Evolutionary conservation across 1,140 invertebrate genomes (phyloP), one percentile per base, ranked within the genome.

Genomic region (Lethrus apterus): DNA sequence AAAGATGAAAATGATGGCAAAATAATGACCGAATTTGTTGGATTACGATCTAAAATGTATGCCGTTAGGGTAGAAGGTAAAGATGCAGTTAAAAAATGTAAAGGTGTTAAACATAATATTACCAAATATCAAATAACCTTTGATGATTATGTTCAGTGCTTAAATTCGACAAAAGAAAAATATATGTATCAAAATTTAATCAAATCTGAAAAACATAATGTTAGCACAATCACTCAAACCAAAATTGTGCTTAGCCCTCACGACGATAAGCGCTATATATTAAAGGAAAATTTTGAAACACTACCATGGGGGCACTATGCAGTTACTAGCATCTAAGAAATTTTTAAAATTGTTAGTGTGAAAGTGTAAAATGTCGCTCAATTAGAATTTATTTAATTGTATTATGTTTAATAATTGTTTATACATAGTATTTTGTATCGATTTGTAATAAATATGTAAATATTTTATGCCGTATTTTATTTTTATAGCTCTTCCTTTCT

Each of bases 41-140:
- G 54, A 7, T 46, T 62, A 30, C 51, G 58, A 44, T 46, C 63
- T 15, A 74, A 74, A 56, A 61, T 68, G 52, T 71, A 71, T 48
- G 46, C 54, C 7, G 55, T 54, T 23, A 57, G 40, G 49, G 32
- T 50, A 38, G 21, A 53, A 17, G 42, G 50, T 35, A 14, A 54
- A 21, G 24, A 44, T 15, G n/a, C n/a, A n/a, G 29, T 46, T 20
- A 58, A 55, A 46, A 56, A 56, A 46, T 34, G 44, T 15, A 62
- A 63, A 50, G 58, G 54, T 24, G 46, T 58, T 23, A 55, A 57
- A 47, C 50, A 47, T 33, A 21, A 29, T 47, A 43, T 54, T 5
- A 32, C 59, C 23, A 48, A 48, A 50, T 47, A 31, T 24, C 31
- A 10, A 17, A 50, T 58, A 11, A 50, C 32, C 8, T 55, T 57